Base-by-base conservation (phyloP, 2,888 invertebrate species). In the Dorcus hopei region DNA sequence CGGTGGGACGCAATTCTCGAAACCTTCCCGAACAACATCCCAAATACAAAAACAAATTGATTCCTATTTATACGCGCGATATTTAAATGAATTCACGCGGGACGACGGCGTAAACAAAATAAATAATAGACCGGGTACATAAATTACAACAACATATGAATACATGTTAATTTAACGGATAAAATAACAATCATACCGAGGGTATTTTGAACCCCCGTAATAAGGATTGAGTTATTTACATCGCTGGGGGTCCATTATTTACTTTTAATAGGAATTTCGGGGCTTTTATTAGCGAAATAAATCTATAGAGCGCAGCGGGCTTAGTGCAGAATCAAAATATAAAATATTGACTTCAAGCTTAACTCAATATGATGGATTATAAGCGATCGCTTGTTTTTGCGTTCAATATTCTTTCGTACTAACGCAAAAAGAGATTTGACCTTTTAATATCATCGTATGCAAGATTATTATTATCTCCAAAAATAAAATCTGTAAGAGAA, bases 261-360 rank as follows among this genome's bases (percentile, higher is more conserved):
- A 75, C 74, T 74, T 75, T 75, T 76, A 76, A 76, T 75, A 74
- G 75, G 73, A 74, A 75, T 74, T 74, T 72, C 68, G 68, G 72
- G 70, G 71, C 70, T 70, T 75, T 75, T 75, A 74, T 74, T 70
- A 70, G 57, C 67, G 62, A 70, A 72, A 75, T 74, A 73, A 76
- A 75, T 75, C 71, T 71, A 69, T 69, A 58, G 55, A 39, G 14
- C 38, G 50, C 50, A 43, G 41, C 14, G 62, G 61, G 62, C 61
- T 57, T 59, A 57, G 41, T 54, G 62, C 66, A 61, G 67, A 70
- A 70, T 69, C 67, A 65, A 68, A 71, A 69, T 66, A 63, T 64
- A 61, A 61, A 61, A 65, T 65, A 64, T 65, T 50, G 58, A 56
- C 52, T 56, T 49, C 56, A 52, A 33, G 55, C 56, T 59, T 56